Base-by-base conservation (phyloP, 2,797 vertebrate genomes). In the Bucorvus abyssinicus region DNA sequence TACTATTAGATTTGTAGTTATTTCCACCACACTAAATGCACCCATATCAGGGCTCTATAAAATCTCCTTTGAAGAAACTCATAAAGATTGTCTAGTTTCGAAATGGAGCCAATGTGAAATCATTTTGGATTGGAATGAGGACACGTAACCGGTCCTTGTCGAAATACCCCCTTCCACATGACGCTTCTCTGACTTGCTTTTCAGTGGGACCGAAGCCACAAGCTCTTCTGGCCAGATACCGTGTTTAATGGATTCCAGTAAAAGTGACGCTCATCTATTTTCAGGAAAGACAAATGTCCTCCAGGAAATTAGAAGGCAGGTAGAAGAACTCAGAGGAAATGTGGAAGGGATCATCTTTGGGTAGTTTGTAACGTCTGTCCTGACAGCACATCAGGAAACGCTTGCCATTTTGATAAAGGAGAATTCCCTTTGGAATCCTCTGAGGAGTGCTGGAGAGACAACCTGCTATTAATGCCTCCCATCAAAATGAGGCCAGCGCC, bases 331-430 rank as follows among this genome's bases (percentile, higher is more conserved):
- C 40, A 1, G 34, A 94, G 78, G 92, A 90, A 84, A 71, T 84
- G 81, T 87, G 86, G 84, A 70, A 94, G 81, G 38, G 68, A 90
- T 81, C 78, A 75, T 85, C 86, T 83, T 90, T 67, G 78, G 40
- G 60, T 77, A 94, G 60, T 95, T 94, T 91, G 93, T 95, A 95
- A 90, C 24, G 49, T 83, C 63, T 68, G 56, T 75, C 38, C 68
- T 92, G 93, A 87, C 93, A 96, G 93, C 64, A 52, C 17, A 24
- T 92, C 57, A 82, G 90, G 89, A 95, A 94, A 49, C 42, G 34
- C 64, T 89, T 95, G 92, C 93, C 86, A 80, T 94, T 92, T 85
- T 95, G 94, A 92, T 95, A 60, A 79, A 95, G 75, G 89, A 90
- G 78, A 92, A 92, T 94, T 94, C 89, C 78, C 68, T 79, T 82